Percentiles rank a stretch among this genome's conserved stretches.
Conservation (phyloP, 2,888 invertebrate species). For the Nomada goodeniana region DNA sequence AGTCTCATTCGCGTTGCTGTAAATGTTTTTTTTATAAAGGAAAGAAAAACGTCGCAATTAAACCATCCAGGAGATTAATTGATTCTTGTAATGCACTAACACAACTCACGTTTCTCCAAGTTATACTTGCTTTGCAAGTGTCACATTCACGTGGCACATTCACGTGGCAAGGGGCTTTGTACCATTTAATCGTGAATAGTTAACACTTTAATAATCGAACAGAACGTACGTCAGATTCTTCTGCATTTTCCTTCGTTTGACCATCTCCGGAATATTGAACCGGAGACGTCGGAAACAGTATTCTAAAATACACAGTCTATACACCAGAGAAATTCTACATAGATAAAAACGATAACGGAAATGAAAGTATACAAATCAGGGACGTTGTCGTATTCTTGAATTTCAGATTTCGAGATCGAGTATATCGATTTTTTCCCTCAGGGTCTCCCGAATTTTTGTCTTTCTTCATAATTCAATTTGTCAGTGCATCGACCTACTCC, state of each 20-base stretch:
- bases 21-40: not conserved
- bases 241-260: not conserved
- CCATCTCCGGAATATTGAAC: not conserved
- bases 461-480: constrained; percentile 6
- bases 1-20: constrained; percentile 29
- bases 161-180: not conserved
- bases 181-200: not conserved
- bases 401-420: constrained; percentile 8
- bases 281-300: not conserved
- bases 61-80: constrained; percentile 2
- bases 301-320: not conserved
- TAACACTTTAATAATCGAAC: not conserved
- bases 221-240: not conserved
- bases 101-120: constrained; percentile 1
- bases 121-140: constrained; percentile 1
- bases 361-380: constrained; percentile 6
- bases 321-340: not conserved
- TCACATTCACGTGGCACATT: not conserved
- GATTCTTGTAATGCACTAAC: constrained; percentile 15
- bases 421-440: constrained; percentile 1
- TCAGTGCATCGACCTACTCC: constrained; percentile 15
- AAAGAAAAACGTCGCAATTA: no score
- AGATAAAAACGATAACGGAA: not conserved
- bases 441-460: not conserved
- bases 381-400: constrained; percentile 12